These are phyloP conservation scores for Megamerina dolium DNA, from an alignment of 2,888 invertebrate genomes.

Conservation along the genomic window DNA sequence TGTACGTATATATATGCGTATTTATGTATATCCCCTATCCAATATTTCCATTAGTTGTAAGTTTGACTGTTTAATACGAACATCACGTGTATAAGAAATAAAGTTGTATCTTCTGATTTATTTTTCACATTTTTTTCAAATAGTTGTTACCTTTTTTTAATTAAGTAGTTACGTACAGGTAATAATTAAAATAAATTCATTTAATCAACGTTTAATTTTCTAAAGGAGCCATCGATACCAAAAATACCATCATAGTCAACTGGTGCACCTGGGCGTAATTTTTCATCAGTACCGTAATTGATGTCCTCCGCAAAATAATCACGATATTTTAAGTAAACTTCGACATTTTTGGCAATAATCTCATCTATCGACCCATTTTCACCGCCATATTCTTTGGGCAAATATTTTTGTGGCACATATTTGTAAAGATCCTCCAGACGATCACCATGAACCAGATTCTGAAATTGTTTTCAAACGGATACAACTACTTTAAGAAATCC, in stretches of 20 bases:
- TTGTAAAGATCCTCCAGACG: constrained; percentile 55
- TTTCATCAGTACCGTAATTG: constrained; percentile 33
- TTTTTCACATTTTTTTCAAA: too few relatives aligned
- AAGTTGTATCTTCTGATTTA: too few relatives aligned
- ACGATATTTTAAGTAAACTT: constrained; percentile 22
- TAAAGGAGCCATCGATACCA: constrained; percentile 38
- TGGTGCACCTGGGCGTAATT: constrained; percentile 25
- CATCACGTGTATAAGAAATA: too few relatives aligned
- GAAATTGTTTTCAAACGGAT: too few relatives aligned
- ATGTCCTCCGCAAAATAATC: constrained; percentile 32
- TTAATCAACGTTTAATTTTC: constrained; percentile 32
- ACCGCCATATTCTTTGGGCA: constrained; percentile 63
- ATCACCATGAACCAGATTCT: constrained; percentile 50
- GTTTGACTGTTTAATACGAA: too few relatives aligned
- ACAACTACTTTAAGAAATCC: too few relatives aligned
- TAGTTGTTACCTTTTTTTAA: too few relatives aligned
- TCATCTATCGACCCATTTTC: constrained; percentile 51
- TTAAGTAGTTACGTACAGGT: too few relatives aligned
- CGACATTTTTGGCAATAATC: constrained; percentile 23
- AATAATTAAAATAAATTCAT: too few relatives aligned
- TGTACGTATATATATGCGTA: too few relatives aligned
- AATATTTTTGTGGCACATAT: constrained; percentile 53
- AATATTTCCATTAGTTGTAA: too few relatives aligned
- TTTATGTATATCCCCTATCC: too few relatives aligned
- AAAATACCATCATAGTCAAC: constrained; percentile 31